A percentile compares a stretch with the other conserved stretches of the same genome.
These are phyloP conservation scores for Drosophila malerkotliana DNA, from an alignment of 1,140 invertebrate species.

Conservation along the genomic window DNA sequence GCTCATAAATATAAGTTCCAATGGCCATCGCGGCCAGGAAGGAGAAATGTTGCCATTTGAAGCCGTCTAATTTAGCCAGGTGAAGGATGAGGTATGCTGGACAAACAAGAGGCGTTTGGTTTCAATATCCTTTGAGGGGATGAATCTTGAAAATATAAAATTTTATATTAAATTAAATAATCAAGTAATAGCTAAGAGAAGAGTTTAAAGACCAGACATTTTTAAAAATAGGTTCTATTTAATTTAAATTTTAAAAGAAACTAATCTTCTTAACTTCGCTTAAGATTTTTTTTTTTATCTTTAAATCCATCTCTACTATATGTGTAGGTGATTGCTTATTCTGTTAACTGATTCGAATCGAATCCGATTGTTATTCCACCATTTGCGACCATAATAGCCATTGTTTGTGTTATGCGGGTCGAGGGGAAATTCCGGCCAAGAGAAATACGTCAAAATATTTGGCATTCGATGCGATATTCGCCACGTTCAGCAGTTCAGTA, in stretches of 20 bases:
- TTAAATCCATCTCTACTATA: not conserved
- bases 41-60: slow-evolving; percentile 14
- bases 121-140: not conserved
- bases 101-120: not conserved
- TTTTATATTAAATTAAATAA: too few relatives aligned
- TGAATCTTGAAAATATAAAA: too few relatives aligned
- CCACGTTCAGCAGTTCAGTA: slow-evolving; percentile 33
- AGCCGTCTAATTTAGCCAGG: slow-evolving; percentile 24
- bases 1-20: slow-evolving; percentile 77
- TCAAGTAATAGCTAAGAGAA: too few relatives aligned
- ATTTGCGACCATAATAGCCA: slow-evolving; percentile 72
- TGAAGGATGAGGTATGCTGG: slow-evolving; percentile 2
- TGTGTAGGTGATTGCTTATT: not conserved
- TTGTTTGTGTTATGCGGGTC: slow-evolving; percentile 30
- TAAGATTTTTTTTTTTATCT: not conserved
- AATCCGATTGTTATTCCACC: slow-evolving; percentile 59
- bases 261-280: too few relatives aligned
- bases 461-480: slow-evolving; percentile 71
- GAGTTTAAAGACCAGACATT: too few relatives aligned
- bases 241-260: too few relatives aligned
- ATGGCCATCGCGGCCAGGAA: slow-evolving; percentile 29
- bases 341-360: not conserved
- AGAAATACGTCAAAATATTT: slow-evolving; percentile 82
- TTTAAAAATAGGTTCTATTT: too few relatives aligned
- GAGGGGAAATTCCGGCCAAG: slow-evolving; percentile 9